Evolutionary conservation across 2,113 vertebrate species (phyloP).

Genomic region (Leptodactylus fuscus): DNA sequence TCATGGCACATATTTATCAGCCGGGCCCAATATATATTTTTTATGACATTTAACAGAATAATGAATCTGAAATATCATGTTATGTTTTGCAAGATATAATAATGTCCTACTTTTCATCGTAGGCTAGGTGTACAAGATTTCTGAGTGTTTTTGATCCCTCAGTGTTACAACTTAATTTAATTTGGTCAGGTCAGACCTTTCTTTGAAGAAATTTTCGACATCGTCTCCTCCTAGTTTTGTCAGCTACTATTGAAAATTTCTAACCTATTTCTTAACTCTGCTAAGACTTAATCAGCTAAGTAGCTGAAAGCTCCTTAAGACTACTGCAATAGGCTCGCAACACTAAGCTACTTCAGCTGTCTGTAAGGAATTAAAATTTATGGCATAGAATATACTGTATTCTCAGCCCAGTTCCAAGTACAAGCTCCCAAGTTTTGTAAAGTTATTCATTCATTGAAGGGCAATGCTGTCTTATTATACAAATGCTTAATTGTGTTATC

Average conservation of each 20-base stretch:
- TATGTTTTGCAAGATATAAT: neutral
- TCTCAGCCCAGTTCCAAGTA: neutral
- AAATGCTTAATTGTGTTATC: neutral
- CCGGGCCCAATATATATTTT: neutral
- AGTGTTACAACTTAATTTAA: neutral
- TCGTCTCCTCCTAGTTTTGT: neutral
- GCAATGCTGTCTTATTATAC: neutral
- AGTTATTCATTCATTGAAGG: neutral
- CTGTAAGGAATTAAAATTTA: constrained; percentile 9
- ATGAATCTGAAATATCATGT: neutral
- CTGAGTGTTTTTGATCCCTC: neutral
- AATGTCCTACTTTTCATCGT: neutral
- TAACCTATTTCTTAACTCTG: constrained; percentile 12
- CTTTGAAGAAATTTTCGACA: constrained; percentile 12
- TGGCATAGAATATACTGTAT: constrained; percentile 19
- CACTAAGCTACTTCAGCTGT: constrained; percentile 25
- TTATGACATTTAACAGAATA: neutral
- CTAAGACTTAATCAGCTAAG: constrained; percentile 22
- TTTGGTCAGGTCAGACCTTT: neutral
- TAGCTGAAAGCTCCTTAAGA: constrained; percentile 9
- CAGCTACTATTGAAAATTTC: constrained; percentile 4
- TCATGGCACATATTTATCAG: neutral
- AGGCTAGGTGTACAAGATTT: neutral
- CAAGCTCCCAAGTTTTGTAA: neutral
- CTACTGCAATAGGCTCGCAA: constrained; percentile 13